phyloP scores from a whole-genome alignment of 1,140 invertebrate species.

The Lamellibrachia luymesi region DNA sequence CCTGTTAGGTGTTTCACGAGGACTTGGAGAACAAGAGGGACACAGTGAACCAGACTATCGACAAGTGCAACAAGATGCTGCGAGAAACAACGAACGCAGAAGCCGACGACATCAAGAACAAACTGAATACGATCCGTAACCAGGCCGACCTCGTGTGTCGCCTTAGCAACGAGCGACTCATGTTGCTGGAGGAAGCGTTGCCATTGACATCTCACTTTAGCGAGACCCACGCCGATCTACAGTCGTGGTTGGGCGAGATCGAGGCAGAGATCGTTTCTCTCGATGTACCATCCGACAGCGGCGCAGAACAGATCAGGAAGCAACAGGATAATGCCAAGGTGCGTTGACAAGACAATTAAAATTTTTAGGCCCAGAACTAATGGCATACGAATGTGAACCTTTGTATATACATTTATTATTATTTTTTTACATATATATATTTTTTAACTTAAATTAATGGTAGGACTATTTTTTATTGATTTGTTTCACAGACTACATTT shows the following conservation, averaged over 20 bases:
- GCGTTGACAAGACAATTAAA: neutral
- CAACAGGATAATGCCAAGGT: slow-evolving; percentile 94
- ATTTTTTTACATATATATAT: neutral
- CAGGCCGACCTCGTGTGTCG: slow-evolving; percentile 84
- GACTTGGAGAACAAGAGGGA: slow-evolving; percentile 91
- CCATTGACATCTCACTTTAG: slow-evolving; percentile 82
- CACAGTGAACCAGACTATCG: slow-evolving; percentile 85
- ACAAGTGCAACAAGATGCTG: slow-evolving; percentile 82
- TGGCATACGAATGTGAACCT: neutral
- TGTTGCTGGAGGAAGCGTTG: slow-evolving; percentile 87
- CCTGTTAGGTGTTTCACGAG: slow-evolving; percentile 77
- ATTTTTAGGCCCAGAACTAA: neutral
- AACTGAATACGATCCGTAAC: slow-evolving; percentile 68
- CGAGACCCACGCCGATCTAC: slow-evolving; percentile 85
- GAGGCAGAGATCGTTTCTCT: slow-evolving; percentile 70
- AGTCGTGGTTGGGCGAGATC: slow-evolving; percentile 90
- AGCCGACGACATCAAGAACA: slow-evolving; percentile 77
- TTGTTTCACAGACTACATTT: too few species aligned
- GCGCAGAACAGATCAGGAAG: slow-evolving; percentile 86
- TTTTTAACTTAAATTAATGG: too few species aligned
- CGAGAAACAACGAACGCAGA: slow-evolving; percentile 91
- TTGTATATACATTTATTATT: slow-evolving; percentile 3
- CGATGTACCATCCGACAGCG: slow-evolving; percentile 79
- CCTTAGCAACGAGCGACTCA: slow-evolving; percentile 80
- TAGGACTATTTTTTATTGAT: too few species aligned